phyloP scores from a whole-genome alignment of 1,140 invertebrate species.

The Heliconius hewitsoni region DNA sequence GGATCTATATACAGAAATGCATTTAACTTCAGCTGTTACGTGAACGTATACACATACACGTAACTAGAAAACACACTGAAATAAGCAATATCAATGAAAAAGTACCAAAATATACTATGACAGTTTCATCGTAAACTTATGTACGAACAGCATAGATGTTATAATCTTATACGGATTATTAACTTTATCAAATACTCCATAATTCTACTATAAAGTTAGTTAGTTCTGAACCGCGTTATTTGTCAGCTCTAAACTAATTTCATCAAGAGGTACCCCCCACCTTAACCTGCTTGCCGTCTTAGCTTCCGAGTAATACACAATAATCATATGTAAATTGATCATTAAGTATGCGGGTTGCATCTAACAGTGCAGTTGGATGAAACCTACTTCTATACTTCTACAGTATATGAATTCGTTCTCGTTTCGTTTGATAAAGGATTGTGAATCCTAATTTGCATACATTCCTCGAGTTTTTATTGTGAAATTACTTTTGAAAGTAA shows the following conservation, averaged over 20 bases:
- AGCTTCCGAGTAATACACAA: slow-evolving; percentile 47
- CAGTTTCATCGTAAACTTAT: neutral
- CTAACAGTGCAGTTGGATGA: slow-evolving; percentile 43
- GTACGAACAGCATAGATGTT: neutral
- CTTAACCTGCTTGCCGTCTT: slow-evolving; percentile 43
- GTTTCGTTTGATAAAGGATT: slow-evolving; percentile 37
- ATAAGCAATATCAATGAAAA: too few relatives aligned
- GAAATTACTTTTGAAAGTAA: slow-evolving; percentile 29
- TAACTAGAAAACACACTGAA: too few relatives aligned
- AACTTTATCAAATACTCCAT: slow-evolving; percentile 5
- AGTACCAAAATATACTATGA: too few relatives aligned
- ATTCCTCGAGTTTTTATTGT: slow-evolving; percentile 35
- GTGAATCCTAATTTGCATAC: slow-evolving; percentile 38
- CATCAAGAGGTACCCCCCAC: slow-evolving; percentile 28
- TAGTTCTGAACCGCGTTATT: slow-evolving; percentile 26
- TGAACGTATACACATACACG: too few relatives aligned
- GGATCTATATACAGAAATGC: too few relatives aligned
- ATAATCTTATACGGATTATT: neutral
- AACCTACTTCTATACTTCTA: slow-evolving; percentile 39
- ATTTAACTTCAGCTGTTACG: too few relatives aligned
- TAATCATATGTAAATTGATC: slow-evolving; percentile 64
- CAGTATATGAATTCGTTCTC: slow-evolving; percentile 41
- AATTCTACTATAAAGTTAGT: slow-evolving; percentile 18
- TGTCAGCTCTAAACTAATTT: slow-evolving; percentile 25
- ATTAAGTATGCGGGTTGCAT: slow-evolving; percentile 62